These are phyloP conservation scores for Palythoa heliodiscus DNA, from an alignment of 92 coral and sea anemone genomes.

Conservation along the genomic window DNA sequence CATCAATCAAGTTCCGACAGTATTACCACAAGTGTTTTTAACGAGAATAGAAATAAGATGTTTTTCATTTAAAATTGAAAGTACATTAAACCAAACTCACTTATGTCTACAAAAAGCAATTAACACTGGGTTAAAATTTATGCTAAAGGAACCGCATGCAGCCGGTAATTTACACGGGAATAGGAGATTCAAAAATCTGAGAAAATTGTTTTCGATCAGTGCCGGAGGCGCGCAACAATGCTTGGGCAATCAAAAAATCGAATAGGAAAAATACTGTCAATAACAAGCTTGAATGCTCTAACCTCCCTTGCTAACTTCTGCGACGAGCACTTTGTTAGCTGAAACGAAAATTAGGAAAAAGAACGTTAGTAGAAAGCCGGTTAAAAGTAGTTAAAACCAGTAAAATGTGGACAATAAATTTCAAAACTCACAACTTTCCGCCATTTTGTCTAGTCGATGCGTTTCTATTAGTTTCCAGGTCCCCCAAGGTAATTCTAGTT, in stretches of 20 bases:
- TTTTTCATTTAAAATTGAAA: background rate
- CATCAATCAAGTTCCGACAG: background rate
- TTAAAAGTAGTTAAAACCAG: background rate
- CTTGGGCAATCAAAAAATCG: background rate
- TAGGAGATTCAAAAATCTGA: constrained; percentile 5
- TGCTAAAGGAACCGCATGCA: background rate
- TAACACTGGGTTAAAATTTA: background rate
- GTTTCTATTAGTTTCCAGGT: constrained; percentile 18
- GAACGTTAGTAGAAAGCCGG: background rate
- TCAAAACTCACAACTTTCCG: constrained; percentile 76
- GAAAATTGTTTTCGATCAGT: constrained; percentile 7
- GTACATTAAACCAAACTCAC: background rate
- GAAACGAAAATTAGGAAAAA: background rate
- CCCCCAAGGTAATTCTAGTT: constrained; percentile 1
- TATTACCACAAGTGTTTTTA: too few relatives aligned
- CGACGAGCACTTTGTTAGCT: constrained; percentile 44
- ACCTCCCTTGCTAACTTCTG: constrained; percentile 23
- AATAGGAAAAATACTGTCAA: background rate
- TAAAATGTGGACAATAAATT: constrained; percentile 30
- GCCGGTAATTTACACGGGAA: constrained; percentile 2
- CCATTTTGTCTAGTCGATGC: constrained; percentile 73
- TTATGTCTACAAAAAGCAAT: background rate
- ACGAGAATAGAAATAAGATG: background rate
- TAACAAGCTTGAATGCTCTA: background rate
- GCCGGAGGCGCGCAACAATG: background rate